Base-by-base conservation (phyloP, 2,888 invertebrate genomes). In the Amblyjoppa fuscipennis region DNA sequence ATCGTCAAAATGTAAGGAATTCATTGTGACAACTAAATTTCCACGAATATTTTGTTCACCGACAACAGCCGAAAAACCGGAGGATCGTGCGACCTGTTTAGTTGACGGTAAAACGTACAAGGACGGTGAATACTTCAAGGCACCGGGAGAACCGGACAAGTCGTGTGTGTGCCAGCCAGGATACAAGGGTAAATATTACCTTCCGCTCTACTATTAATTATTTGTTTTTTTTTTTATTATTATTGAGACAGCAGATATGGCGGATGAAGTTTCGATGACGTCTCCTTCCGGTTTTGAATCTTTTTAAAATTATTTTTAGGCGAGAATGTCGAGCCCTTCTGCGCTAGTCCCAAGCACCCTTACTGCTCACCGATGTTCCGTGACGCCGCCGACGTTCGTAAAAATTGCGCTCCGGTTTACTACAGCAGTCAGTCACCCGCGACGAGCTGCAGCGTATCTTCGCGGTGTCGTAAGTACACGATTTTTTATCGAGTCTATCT, bases 381-480 rank as follows among this genome's bases (percentile, higher is more conserved):
- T 0, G 6, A 80, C 2, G 38, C 82, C 0, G 1, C 11, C 0
- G 73, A 85, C 0, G 11, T 92, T 51, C 45, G 75, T 4, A 9
- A 86, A 1, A 88, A 90, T 2, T 93, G 93, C 68, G 88, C 84
- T 13, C 93, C 93, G 2, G 84, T 90, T 53, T 92, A 86, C 69
- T 89, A 88, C 13, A 3, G 4, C 13, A 0, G 0, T 9, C 88
- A 90, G 45, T 75, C 86, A 0, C 89, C 90, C 1, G 87, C 77
- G 20, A 88, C 79, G 0, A 66, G 41, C 34, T 93, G 93, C 79
- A 89, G 25, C 34, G 25, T 78, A 0, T 38, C 13, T 20, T 83
- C 53, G 28, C 89, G 91, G 91, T 93, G 93, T 49, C 91, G 93
- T 93, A 83, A 90, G 93, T 92, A 64, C 11, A 34, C 6, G 31